Base-by-base conservation (phyloP, 30 jellyfish, hydroid and myxozoan genomes). In the Aurelia coerulea region DNA sequence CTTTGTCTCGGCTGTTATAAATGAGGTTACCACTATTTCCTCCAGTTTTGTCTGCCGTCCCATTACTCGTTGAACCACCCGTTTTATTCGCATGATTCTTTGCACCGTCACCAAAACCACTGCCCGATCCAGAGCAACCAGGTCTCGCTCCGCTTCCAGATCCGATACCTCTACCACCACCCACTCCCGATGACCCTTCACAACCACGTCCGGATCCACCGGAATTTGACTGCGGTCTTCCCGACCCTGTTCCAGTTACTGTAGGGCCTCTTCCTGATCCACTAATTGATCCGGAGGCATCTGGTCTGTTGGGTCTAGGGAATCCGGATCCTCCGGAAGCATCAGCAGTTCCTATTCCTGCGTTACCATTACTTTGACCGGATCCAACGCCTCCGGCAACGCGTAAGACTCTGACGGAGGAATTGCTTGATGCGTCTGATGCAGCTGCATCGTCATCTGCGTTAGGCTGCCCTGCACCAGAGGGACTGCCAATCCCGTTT, bases 61-160 rank as follows among this genome's bases (percentile, higher is more conserved):
- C 74, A 50, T 29, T 62, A 15, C 29, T 67, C 7, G 34, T 16
- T 6, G 72, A 14, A 18, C 54, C 52, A 41, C 52, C 63, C 2
- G 85, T 87, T 58, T 68, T 66, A 67, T 76, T 76, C 59, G 29
- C 35, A 17, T 81, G 83, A 33, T 62, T 59, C 37, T 54, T 68
- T 51, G 96, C 83, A 39, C 96, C 96, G 31, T 87, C 86, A 41
- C 96, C 96, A 63, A 75, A 87, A 33, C 83, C 83, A 60, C 50
- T 80, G 16, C 65, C 75, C 29, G 58, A 9, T 56, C 86, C 96
- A n/a, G 78, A 62, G 62, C 96, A 87, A 56, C 95, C 95, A 50
- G 70, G 64, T 15, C 76, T n/a, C 15, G 64, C 35, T 35, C 89
- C 81, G 32, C 84, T 35, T 15, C 89, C 83, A 1, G 86, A 67